Base-by-base conservation (phyloP, 2,888 invertebrate species). In the Troides helena region DNA sequence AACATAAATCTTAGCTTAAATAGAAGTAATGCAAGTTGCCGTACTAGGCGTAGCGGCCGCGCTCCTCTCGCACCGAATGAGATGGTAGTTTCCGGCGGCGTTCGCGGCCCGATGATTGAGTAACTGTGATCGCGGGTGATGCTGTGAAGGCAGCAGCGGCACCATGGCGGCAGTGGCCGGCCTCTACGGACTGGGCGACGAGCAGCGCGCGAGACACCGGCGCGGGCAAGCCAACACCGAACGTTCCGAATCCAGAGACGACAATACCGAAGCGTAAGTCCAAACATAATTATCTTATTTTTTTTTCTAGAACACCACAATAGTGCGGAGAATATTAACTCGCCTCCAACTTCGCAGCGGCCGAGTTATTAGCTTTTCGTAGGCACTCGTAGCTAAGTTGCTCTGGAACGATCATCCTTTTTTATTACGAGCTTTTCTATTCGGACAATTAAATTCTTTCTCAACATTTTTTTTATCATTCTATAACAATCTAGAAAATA, bases 81-180 rank as follows among this genome's bases (percentile, higher is more conserved):
- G 46, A 60, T 67, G 61, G 53, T 64, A 56, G 71, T 67, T 58
- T 70, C 17, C 53, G 60, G 63, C 66, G 67, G 65, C 65, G 72
- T 72, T 74, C 73, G 75, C 78, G 78, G 76, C 78, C 21, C 66
- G 69, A 75, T 73, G 76, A 71, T 72, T 78, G 77, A 77, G 77
- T 77, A 76, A 75, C 80, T 80, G 80, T 81, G 76, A 81, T 76
- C 74, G 77, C 73, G 73, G 81, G 75, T 76, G 69, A 78, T 76
- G 80, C 85, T 82, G 86, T 82, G 78, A 80, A 73, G 75, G 72
- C 39, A 65, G 66, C 74, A 72, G 77, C 72, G 75, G 77, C 81
- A 85, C 74, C 69, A 96, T 96, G 96, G 96, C 96, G 82, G 96
- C 96, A 76, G 96, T 96, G 84, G 96, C 96, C 80, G 96, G 96